Evolutionary conservation across 2,888 invertebrate species (phyloP).

Genomic region (Synergus gifuensis): DNA sequence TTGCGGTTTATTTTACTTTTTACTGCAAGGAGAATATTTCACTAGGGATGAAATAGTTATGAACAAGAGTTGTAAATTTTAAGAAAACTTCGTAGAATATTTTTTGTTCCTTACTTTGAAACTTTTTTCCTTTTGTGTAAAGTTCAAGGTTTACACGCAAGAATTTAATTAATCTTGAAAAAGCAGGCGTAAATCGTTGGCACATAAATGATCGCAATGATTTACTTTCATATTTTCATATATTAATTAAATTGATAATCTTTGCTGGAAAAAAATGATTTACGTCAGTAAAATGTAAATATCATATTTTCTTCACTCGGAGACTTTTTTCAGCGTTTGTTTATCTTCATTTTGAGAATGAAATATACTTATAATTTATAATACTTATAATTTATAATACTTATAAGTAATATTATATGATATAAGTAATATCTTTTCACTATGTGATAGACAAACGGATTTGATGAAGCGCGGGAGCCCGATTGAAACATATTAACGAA

Average conservation of each 20-base stretch:
- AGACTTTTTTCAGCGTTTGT: no score
- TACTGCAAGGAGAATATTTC: not conserved
- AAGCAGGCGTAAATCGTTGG: not conserved
- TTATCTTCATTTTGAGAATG: no score
- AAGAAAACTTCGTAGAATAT: not conserved
- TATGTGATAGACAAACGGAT: no score
- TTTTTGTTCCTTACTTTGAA: not conserved
- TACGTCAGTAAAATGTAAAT: no score
- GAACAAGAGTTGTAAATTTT: slow-evolving; percentile 13
- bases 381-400: no score
- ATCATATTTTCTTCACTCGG: no score
- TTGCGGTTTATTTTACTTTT: slow-evolving; percentile 5
- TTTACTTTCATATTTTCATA: not conserved
- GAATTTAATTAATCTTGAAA: slow-evolving; percentile 16
- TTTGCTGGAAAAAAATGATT: no score
- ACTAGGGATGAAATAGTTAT: not conserved
- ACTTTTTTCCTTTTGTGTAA: not conserved
- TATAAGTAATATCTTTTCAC: no score
- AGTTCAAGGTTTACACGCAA: slow-evolving; percentile 21
- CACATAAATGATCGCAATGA: not conserved
- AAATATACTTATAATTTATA: no score
- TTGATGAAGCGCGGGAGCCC: not conserved
- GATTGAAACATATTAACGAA: not conserved
- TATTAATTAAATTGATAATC: no score
- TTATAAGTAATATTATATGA: no score